Evolutionary conservation across 1,140 invertebrate genomes (phyloP), one percentile per base, ranked within the genome.

Genomic region (Ips nitidus): DNA sequence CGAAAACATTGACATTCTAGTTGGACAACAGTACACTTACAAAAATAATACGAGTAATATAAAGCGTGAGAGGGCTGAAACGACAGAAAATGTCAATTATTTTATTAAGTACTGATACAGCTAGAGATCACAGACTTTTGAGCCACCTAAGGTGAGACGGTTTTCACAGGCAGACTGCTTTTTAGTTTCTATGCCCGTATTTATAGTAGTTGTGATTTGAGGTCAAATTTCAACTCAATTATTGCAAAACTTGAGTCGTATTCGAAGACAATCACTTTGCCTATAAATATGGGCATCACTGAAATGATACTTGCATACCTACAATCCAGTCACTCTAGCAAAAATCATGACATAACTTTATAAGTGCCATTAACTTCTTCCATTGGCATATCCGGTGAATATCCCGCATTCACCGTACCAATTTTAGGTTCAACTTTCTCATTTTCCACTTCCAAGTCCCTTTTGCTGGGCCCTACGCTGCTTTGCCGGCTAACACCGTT

Each of bases 61-160:
- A 50, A 50, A 50, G 45, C 45, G 45, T 50, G 7, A 50, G 45
- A 50, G 45, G 45, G 45, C 45, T 22, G 22, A 50, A 8, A 50
- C 45, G 22, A 50, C 3, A 50, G 6, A 50, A 22, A 50, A 50
- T 50, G 45, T 50, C 45, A 8, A 8, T 50, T 50, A 50, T 50
- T 22, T 50, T 50, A 50, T 2, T 50, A 50, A 50, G 45, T 50
- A 50, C 45, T 50, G 45, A 63, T 70, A 67, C 55, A 73, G 71
- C 71, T 75, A 75, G 69, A 74, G 66, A 75, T 75, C 74, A 75
- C 74, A 75, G 74, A 74, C 56, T 57, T 69, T 8, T 62, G 55
- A 55, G 53, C 64, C 64, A 66, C 66, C 57, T 8, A 43, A 50
- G 36, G 22, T 22, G 22, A 22, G 22, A 8, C 45, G 47, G 45